Evolutionary conservation across 2,797 vertebrate genomes (phyloP).

Genomic region (Lerista edwardsae): DNA sequence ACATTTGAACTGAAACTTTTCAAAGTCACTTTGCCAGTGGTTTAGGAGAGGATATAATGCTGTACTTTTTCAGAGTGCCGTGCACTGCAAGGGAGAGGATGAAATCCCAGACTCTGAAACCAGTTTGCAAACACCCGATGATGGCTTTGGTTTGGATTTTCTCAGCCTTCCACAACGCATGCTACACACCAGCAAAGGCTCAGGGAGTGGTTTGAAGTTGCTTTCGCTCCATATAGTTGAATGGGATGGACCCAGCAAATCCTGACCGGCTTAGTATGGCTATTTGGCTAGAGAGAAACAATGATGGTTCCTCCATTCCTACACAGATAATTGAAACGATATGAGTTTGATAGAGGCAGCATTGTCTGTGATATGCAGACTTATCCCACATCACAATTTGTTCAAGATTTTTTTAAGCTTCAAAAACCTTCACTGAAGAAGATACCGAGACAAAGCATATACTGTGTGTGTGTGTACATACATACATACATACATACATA

Average conservation of each 20-base stretch:
- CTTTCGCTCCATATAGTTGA: background rate
- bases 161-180: background rate
- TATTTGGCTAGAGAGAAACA: background rate
- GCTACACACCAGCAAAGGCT: background rate
- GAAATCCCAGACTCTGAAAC: background rate
- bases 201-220: background rate
- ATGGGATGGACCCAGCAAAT: background rate
- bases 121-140: background rate
- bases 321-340: background rate
- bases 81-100: background rate
- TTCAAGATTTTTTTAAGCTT: background rate
- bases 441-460: background rate
- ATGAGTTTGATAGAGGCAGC: background rate
- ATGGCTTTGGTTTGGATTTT: background rate
- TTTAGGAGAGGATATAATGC: background rate
- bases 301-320: background rate
- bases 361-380: background rate
- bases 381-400: background rate
- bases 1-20: rapidly evolving
- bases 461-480: no score
- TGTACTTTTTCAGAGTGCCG: background rate
- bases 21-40: rapidly evolving
- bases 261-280: background rate
- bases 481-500: no score
- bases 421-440: background rate